Base-by-base conservation (phyloP, 2,797 vertebrate species). In the Halcyon smyrnensis region DNA sequence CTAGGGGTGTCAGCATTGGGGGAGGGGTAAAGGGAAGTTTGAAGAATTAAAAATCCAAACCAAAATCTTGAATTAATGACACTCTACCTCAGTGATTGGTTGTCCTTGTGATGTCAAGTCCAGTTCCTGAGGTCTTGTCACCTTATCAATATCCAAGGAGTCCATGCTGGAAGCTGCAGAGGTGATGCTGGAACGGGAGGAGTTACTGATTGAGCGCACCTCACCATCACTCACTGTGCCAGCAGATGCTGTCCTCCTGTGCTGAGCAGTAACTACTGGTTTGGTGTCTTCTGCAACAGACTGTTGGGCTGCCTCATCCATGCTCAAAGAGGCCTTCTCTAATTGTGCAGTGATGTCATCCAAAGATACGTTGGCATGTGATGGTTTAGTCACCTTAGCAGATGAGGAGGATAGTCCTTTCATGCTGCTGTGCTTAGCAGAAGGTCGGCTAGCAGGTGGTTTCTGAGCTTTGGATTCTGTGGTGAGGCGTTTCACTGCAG, bases 301-400 rank as follows among this genome's bases (percentile, higher is more conserved):
- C 25, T 98, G 98, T 56, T 98, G 98, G 37, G 99, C 99, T 24
- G 99, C 99, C 87, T 99, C 99, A 53, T 99, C 99, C 99, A 99
- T 99, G 95, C 99, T 99, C 93, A 99, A 96, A 64, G 98, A 98
- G 48, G 99, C 99, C 97, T 99, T 99, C 97, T 99, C 99, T 89
- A 99, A 97, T 95, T 99, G 99, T 13, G 99, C 99, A 5, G 99
- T 99, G 98, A 99, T 99, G 96, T 99, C 99, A 57, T 99, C 99
- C 95, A 99, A 97, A 53, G 99, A 99, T 94, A 99, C 99, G 80
- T 99, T 99, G 70, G 99, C 99, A 32, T 98, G 98, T 56, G 99
- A 97, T 2, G 98, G 95, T 13, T 99, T 98, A 56, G 98, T 96
- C 73, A 96, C 98, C 87, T 98, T 98, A 24, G 98, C 98, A 25